Evolutionary conservation across 2,797 vertebrate genomes (phyloP).

Genomic region (Euthynnus affinis): DNA sequence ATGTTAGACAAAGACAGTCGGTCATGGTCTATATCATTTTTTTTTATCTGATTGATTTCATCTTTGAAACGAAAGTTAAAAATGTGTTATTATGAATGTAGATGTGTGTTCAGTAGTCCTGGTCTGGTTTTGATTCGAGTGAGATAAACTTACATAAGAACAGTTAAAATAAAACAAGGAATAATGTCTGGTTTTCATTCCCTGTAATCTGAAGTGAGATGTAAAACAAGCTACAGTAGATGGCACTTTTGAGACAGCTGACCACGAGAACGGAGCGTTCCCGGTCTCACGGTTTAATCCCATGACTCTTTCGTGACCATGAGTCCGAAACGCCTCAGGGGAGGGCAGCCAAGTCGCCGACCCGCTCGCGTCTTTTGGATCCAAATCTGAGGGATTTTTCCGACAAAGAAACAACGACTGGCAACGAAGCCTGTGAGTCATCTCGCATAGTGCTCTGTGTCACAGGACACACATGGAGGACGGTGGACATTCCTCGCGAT

Average conservation of each 20-base stretch:
- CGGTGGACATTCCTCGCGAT: conserved; percentile 45
- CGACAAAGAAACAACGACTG: conserved; percentile 34
- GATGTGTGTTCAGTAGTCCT: not conserved
- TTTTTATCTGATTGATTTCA: not conserved
- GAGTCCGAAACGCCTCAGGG: conserved; percentile 23
- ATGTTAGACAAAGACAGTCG: conserved; percentile 22
- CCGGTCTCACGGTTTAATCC: conserved; percentile 23
- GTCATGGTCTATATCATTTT: not conserved
- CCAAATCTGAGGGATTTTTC: conserved; percentile 51
- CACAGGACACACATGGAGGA: conserved; percentile 32
- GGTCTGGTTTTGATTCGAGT: not conserved
- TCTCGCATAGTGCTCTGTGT: not conserved
- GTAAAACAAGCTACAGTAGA: not conserved
- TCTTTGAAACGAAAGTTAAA: not conserved
- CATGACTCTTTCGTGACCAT: conserved; percentile 46
- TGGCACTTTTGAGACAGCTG: conserved; percentile 29
- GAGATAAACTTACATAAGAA: not conserved
- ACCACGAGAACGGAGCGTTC: not conserved
- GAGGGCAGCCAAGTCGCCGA: not conserved
- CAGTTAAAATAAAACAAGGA: not conserved
- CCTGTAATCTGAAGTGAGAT: not conserved
- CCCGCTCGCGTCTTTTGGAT: conserved; percentile 19
- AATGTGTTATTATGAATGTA: not conserved
- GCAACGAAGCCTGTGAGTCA: conserved; percentile 48
- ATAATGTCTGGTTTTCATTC: conserved; percentile 6